Conservation (phyloP, 2,113 vertebrate species). For the Catharus fuscescens region DNA sequence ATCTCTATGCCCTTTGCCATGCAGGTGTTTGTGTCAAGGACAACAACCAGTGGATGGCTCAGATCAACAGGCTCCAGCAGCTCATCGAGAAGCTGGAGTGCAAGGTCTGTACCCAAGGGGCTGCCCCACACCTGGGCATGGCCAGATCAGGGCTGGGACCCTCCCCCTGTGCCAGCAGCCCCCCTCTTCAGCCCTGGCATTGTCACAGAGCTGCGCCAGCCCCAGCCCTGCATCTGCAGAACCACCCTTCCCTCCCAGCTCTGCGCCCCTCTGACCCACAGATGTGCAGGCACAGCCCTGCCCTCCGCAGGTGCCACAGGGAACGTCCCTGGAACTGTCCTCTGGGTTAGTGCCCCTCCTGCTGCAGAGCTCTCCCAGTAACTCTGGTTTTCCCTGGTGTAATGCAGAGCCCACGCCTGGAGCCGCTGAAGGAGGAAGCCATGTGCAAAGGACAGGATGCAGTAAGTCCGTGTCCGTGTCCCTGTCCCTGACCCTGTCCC, state of each 20-base stretch:
- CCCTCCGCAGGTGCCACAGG: neutral
- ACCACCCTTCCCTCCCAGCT: neutral
- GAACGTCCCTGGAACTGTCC: neutral
- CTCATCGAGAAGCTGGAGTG: conserved; percentile 93
- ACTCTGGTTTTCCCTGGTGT: neutral
- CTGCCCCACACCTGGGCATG: neutral
- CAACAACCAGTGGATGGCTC: conserved; percentile 88
- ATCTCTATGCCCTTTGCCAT: neutral
- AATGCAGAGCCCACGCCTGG: conserved; percentile 84
- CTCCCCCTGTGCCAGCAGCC: neutral
- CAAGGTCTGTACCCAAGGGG: conserved; percentile 77
- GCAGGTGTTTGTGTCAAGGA: conserved; percentile 80
- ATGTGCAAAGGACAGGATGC: conserved; percentile 79
- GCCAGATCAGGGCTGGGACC: neutral
- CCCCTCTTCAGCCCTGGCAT: neutral
- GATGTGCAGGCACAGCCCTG: neutral
- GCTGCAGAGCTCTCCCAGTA: neutral
- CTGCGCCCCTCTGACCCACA: neutral
- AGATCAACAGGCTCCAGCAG: conserved; percentile 91
- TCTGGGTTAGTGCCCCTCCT: neutral
- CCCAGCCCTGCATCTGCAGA: neutral
- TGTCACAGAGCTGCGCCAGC: neutral
- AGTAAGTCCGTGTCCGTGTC: conserved; percentile 74
- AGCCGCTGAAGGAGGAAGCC: conserved; percentile 85
- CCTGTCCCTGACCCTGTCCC: conserved; percentile 11